A percentile compares a stretch with the other conserved stretches of the same genome.
Evolutionary conservation across 2,797 vertebrate genomes (phyloP).

Genomic region (Phataginus tricuspis): DNA sequence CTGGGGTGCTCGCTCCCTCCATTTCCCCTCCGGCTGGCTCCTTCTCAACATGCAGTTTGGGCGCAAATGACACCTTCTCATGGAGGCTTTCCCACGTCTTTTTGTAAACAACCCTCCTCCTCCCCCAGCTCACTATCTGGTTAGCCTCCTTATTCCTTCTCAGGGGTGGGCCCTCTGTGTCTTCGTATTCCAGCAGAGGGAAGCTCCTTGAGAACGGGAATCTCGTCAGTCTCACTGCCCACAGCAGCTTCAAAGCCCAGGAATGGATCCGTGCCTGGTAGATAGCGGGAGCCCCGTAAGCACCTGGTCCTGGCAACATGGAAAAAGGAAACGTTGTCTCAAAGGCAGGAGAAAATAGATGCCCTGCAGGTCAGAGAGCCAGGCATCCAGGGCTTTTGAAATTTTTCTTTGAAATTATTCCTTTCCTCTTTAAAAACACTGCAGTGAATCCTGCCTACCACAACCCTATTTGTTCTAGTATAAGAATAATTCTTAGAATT

Average conservation of each 20-base stretch:
- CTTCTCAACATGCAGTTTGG: background rate
- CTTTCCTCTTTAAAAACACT: background rate
- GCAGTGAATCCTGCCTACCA: background rate
- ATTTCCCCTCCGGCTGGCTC: accelerated
- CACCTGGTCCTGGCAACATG: background rate
- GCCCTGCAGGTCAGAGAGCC: background rate
- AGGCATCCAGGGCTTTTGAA: background rate
- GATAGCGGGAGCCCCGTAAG: accelerated
- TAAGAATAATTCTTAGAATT: constrained; percentile 10
- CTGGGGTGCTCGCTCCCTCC: accelerated
- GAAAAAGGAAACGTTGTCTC: too few relatives aligned
- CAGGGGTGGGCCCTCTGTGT: accelerated
- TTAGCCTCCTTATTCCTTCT: background rate
- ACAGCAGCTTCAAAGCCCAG: background rate
- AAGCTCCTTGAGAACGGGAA: background rate
- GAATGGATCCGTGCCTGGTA: background rate
- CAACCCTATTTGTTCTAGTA: background rate
- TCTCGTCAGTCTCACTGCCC: background rate
- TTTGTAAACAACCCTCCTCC: background rate
- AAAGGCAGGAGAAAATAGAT: background rate
- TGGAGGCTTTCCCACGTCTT: background rate
- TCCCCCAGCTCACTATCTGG: accelerated
- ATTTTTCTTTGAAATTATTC: background rate
- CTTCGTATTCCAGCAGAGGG: background rate
- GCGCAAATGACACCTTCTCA: too few relatives aligned